These are phyloP conservation scores for Heliconius ethilla DNA, from an alignment of 2,888 invertebrate genomes.

Conservation along the genomic window DNA sequence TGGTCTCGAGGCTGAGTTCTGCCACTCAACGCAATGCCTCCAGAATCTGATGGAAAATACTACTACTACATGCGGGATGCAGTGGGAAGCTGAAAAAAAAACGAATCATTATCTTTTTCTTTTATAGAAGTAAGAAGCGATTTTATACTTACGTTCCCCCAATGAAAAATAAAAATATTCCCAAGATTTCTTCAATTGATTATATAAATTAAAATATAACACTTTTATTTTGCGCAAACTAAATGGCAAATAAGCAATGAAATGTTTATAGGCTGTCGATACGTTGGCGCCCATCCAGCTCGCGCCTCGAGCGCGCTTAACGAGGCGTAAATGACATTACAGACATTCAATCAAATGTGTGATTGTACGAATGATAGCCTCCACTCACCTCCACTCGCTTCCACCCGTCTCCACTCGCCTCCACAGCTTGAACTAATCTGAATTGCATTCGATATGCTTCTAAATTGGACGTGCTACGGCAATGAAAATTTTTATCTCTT, in stretches of 20 bases:
- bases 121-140: background rate
- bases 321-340: constrained; percentile 70
- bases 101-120: background rate
- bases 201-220: background rate
- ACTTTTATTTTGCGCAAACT: constrained; percentile 7
- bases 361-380: constrained; percentile 62
- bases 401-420: constrained; percentile 45
- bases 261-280: constrained; percentile 65
- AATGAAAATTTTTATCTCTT: constrained; percentile 49
- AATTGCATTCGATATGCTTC: constrained; percentile 46
- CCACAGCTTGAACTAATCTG: constrained; percentile 52
- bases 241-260: constrained; percentile 51
- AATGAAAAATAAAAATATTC: background rate
- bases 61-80: no score
- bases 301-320: constrained; percentile 67
- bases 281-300: constrained; percentile 49
- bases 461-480: constrained; percentile 50
- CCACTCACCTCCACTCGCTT: constrained; percentile 47
- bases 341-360: constrained; percentile 68
- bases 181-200: background rate
- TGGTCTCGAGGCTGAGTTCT: no score
- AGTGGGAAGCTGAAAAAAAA: no score
- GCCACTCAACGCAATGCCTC: no score
- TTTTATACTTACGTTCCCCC: background rate
- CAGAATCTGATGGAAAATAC: no score